phyloP scores from a whole-genome alignment of 2,888 invertebrate genomes.

The Chalcosyrphus nemorum region DNA sequence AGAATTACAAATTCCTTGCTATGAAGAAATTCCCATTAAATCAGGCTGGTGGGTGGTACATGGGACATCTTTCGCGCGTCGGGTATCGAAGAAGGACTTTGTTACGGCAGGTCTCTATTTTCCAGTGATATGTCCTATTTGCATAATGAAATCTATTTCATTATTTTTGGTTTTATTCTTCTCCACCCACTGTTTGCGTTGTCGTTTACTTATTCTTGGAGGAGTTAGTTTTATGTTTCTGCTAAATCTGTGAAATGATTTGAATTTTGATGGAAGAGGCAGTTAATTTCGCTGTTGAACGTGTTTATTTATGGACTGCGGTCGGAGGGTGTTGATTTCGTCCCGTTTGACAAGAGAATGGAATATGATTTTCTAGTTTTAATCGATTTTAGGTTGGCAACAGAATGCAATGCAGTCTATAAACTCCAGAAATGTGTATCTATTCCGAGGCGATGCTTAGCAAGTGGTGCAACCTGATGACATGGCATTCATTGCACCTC shows the following conservation, averaged over 20 bases:
- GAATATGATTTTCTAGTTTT: no score
- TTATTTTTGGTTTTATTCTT: slow-evolving; percentile 12
- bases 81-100: slow-evolving; percentile 19
- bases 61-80: not conserved
- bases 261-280: slow-evolving; percentile 12
- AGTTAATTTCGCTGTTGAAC: not conserved
- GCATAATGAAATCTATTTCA: slow-evolving; percentile 62
- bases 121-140: slow-evolving; percentile 49
- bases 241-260: slow-evolving; percentile 16
- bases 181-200: not conserved
- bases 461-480: no score
- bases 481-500: no score
- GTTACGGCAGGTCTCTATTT: slow-evolving; percentile 1
- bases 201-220: not conserved
- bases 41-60: not conserved
- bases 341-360: no score
- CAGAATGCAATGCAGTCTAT: no score
- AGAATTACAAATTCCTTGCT: slow-evolving; percentile 51
- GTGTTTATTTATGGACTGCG: not conserved
- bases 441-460: no score
- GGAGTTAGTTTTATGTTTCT: slow-evolving; percentile 23
- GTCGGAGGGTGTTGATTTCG: not conserved
- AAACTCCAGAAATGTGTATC: no score
- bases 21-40: slow-evolving; percentile 45
- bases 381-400: no score